Evolutionary conservation across 2,113 vertebrate species (phyloP), one percentile per base, ranked within the genome.

Genomic region (Eurystomus gularis): DNA sequence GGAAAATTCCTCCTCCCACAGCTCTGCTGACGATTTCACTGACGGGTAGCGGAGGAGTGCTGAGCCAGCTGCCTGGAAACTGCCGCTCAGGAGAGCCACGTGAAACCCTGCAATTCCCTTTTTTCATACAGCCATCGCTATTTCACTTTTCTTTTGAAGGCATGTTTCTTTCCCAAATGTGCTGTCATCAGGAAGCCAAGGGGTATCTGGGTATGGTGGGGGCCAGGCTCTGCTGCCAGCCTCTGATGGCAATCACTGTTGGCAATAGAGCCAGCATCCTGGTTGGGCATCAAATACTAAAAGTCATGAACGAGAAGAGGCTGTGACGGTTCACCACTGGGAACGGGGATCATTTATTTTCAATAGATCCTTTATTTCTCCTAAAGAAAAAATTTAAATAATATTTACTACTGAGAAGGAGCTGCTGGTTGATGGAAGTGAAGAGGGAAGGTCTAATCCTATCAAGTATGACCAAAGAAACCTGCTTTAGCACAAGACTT

Each of bases 221-320:
- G 33, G 5, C 25, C 16, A 12, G 28, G 46, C 12, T 71, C 33
- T 64, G 48, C 82, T 62, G 35, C 23, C 42, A 6, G 12, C 3
- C 17, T 24, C 24, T 17, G 21, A 1, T 2, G 35, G 42, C 5
- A 6, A 7, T 40, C 3, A 1, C 21, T 21, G 31, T 10, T 9
- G 1, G 35, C 60, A n/a, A 2, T 3, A 8, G 12, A 54, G 3
- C 70, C 40, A 28, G 21, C 10, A 16, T 9, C 25, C 57, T 51
- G 20, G 0, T 2, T 29, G 11, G 21, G 19, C 44, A 13, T 3
- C 37, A 18, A 12, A 28, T 10, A 7, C 40, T 3, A 0, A 25
- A 71, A 61, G 3, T 11, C 18, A 7, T 1, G 17, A 44, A 2
- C 13, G 2, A 4, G 71, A 18, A 29, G 4, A 17, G 51, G 51